phyloP scores from a whole-genome alignment of 2,113 vertebrate genomes.

The Ginglymostoma cirratum region DNA sequence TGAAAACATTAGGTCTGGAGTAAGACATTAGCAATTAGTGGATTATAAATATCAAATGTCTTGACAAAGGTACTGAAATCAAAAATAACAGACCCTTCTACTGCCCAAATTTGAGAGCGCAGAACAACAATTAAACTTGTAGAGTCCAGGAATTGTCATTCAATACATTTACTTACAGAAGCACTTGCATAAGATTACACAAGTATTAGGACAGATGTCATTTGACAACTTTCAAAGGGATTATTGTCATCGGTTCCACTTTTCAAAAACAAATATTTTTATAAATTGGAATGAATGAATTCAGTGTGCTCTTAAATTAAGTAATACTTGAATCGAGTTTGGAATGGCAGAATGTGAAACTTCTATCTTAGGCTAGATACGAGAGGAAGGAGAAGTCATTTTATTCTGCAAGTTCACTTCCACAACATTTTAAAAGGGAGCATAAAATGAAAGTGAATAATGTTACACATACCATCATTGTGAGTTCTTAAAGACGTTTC shows the following conservation, averaged over 20 bases:
- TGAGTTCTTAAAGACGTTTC: not conserved
- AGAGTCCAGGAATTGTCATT: not conserved
- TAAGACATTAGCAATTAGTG: not conserved
- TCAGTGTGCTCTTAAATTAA: not conserved
- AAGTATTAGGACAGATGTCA: not conserved
- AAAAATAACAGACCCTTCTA: not conserved
- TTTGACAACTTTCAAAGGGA: not conserved
- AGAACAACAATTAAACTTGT: not conserved
- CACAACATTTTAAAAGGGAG: not conserved
- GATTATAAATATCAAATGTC: not conserved
- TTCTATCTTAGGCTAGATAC: not conserved
- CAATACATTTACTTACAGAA: not conserved
- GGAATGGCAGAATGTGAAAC: not conserved
- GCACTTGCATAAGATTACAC: not conserved
- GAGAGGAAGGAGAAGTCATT: not conserved
- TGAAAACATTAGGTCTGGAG: not conserved
- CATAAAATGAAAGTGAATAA: not conserved
- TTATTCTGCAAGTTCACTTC: not conserved
- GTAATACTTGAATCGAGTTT: not conserved
- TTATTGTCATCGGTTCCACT: not conserved
- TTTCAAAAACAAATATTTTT: not conserved
- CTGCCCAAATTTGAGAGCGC: not conserved
- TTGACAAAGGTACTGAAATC: not conserved
- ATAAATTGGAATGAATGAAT: not conserved
- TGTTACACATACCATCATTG: not conserved